Base-by-base conservation (phyloP, 2,888 invertebrate genomes). In the Athalia circularis region DNA sequence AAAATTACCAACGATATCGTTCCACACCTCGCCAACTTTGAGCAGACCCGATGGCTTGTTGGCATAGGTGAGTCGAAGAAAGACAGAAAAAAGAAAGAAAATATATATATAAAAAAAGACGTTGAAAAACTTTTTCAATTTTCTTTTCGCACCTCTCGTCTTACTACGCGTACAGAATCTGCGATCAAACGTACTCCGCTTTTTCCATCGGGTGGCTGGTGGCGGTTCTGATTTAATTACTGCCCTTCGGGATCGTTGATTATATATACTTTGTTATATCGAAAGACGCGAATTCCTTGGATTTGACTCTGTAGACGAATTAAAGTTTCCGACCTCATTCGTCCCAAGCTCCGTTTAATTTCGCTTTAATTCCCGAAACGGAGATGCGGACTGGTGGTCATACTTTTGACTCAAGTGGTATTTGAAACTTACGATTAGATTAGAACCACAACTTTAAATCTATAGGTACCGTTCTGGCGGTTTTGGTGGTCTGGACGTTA, bases 21-120 rank as follows among this genome's bases (percentile, higher is more conserved):
- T 29, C 89, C 89, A 13, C 88, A 88, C 80, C 79, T 94, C 65
- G 92, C 92, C 81, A 90, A 90, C 77, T 92, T 93, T 85, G 95
- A 95, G 85, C 91, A 93, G 83, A 93, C 92, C 91, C 91, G 95
- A 82, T 95, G 95, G 95, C 89, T 92, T 65, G 85, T 92, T 62
- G 93, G 94, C 87, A 87, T 94, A 81, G 93, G 95, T 95, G 89
- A 89, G 91, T 85, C 75, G 48, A 11, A 54, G 54, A 54, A 54
- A 54, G 9, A 8, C 54, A 54, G 54, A 54, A 54, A 54, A n/a
- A 29, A 29, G 29, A 29, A 29, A 29, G 1, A 29, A 29, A n/a
- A 11, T 54, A n/a, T 15, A 43, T 9, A 43, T 1, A 3, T 9
- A 50, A 13, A 15, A 9, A 50, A 67, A 15, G 48, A 11, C 48